Percentiles rank a stretch among this genome's conserved stretches.
phyloP scores from a whole-genome alignment of 1,140 invertebrate species.

The Cydia amplana region DNA sequence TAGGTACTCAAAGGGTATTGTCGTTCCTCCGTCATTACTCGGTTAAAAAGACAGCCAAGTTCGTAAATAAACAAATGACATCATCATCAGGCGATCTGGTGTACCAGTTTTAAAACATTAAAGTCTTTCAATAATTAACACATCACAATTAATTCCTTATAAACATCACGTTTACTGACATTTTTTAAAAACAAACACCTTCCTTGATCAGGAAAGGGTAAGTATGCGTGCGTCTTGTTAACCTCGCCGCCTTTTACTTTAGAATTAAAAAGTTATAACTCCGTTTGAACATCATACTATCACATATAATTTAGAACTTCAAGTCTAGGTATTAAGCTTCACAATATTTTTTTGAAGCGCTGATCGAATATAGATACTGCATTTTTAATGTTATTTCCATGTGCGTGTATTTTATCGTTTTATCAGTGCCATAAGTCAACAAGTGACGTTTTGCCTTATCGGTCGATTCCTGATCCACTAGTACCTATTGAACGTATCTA shows the following conservation, averaged over 20 bases:
- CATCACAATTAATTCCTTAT: constrained; percentile 4
- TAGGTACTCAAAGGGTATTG: too few relatives aligned
- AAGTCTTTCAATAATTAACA: constrained; percentile 10
- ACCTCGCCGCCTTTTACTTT: not conserved
- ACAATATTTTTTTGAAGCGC: not conserved
- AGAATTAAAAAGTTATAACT: constrained; percentile 4
- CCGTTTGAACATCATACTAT: not conserved
- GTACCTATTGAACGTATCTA: constrained; percentile 15
- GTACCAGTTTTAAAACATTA: not conserved
- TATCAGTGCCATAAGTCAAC: constrained; percentile 29
- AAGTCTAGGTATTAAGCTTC: not conserved
- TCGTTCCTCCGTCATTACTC: not conserved
- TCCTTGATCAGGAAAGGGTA: constrained; percentile 24
- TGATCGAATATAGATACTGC: not conserved
- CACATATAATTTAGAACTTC: not conserved
- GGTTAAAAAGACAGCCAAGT: constrained; percentile 12
- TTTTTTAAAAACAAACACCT: constrained; percentile 20
- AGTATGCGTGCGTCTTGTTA: constrained; percentile 17
- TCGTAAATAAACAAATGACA: not conserved
- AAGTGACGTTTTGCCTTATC: constrained; percentile 28
- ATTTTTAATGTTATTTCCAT: not conserved
- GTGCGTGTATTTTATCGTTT: constrained; percentile 16
- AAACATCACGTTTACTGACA: not conserved
- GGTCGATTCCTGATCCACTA: constrained; percentile 24
- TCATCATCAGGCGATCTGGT: not conserved